These are phyloP conservation scores for Porites australiensis DNA, from an alignment of 64 coral and sea anemone species.

Conservation along the genomic window DNA sequence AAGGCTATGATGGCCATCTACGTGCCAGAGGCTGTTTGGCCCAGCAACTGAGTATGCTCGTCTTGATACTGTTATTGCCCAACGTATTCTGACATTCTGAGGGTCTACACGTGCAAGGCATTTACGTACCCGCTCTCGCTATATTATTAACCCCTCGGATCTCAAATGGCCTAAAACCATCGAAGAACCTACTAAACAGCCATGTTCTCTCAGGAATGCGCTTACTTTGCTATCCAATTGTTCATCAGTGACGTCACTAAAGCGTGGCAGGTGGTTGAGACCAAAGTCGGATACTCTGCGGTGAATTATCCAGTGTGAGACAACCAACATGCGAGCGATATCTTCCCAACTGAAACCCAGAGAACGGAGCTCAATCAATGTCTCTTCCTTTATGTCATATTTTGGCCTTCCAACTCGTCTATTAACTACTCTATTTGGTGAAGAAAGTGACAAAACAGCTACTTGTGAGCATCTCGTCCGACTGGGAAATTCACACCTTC, in stretches of 20 bases:
- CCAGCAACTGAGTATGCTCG: neutral
- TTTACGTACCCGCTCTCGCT: neutral
- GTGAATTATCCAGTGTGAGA: conserved; percentile 37
- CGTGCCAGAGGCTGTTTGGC: no score
- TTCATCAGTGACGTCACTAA: conserved; percentile 11
- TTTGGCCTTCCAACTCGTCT: neutral
- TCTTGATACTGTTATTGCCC: neutral
- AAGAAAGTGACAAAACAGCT: conserved; percentile 28
- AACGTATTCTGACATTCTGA: neutral
- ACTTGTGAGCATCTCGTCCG: conserved; percentile 56
- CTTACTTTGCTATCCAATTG: neutral
- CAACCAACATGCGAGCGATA: conserved; percentile 34
- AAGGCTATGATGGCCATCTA: neutral
- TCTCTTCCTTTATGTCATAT: conserved; percentile 34
- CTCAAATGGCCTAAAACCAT: neutral
- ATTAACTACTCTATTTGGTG: conserved; percentile 13
- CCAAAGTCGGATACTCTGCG: conserved; percentile 26
- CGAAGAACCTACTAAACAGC: conserved; percentile 1
- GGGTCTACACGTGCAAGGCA: neutral
- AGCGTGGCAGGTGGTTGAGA: neutral
- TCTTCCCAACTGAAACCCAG: conserved; percentile 11
- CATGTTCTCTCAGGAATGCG: conserved; percentile 7
- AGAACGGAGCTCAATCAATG: neutral
- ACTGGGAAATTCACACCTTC: conserved; percentile 52
- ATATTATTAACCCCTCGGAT: no score